Evolutionary conservation across 2,113 vertebrate species (phyloP).

Genomic region (Lepus europaeus): DNA sequence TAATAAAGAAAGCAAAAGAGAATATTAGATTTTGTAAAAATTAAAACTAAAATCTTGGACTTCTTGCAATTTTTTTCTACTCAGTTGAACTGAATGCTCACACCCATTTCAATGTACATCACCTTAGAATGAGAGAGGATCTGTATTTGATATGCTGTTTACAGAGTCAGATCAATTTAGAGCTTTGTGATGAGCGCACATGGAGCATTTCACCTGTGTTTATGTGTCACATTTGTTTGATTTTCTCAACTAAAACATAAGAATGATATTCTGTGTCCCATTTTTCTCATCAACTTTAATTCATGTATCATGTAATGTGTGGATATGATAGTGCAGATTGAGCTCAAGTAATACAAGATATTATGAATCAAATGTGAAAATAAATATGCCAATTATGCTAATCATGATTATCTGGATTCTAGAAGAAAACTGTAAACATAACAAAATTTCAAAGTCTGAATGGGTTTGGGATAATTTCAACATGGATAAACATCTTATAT

Average conservation of each 20-base stretch:
- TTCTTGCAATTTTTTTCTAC: neutral
- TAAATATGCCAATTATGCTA: neutral
- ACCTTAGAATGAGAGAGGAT: neutral
- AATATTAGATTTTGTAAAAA: neutral
- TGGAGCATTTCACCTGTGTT: neutral
- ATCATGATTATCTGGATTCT: neutral
- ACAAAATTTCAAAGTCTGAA: neutral
- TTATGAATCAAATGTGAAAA: neutral
- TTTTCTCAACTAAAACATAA: neutral
- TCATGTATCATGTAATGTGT: slow-evolving; percentile 19
- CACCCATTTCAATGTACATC: neutral
- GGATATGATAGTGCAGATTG: neutral
- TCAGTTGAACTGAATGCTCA: neutral
- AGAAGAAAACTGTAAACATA: neutral
- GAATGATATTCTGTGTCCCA: neutral
- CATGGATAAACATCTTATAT: neutral
- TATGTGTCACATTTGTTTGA: neutral
- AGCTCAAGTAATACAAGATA: neutral
- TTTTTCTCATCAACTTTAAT: neutral
- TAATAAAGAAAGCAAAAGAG: neutral
- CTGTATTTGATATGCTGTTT: neutral
- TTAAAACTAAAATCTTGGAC: neutral
- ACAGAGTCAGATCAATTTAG: neutral
- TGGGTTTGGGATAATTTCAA: neutral
- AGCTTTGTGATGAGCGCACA: neutral